Percentiles rank a stretch among this genome's conserved stretches.
Evolutionary conservation across 2,797 vertebrate species (phyloP).

Genomic region (Enteromius radiatus): DNA sequence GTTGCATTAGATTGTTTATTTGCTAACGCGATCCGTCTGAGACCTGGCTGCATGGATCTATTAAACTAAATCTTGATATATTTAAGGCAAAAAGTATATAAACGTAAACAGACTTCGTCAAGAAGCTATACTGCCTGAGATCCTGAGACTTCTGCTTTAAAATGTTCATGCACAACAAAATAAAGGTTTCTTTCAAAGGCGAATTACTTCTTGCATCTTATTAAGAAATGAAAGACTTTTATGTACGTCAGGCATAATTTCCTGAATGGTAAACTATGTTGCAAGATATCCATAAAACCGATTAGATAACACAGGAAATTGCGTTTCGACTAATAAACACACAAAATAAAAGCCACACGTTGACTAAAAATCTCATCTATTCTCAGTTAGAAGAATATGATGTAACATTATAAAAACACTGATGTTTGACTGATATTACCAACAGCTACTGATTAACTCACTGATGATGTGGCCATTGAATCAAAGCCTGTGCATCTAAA

Average conservation of each 20-base stretch:
- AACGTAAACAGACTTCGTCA: not conserved
- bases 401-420: not conserved
- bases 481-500: not conserved
- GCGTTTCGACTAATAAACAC: not conserved
- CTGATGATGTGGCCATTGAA: too few species aligned
- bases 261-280: not conserved
- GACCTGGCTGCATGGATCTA: not conserved
- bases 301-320: not conserved
- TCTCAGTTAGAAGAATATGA: not conserved
- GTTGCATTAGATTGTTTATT: constrained; percentile 3
- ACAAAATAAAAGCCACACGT: not conserved
- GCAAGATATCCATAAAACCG: not conserved
- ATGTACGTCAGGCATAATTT: not conserved
- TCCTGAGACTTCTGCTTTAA: not conserved
- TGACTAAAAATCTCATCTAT: not conserved
- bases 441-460: not conserved
- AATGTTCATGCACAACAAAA: not conserved
- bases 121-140: not conserved
- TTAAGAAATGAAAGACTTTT: not conserved
- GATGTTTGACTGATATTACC: not conserved
- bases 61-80: not conserved
- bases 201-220: not conserved
- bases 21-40: not conserved
- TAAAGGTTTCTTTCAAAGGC: not conserved
- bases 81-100: not conserved